A percentile compares a stretch with the other conserved stretches of the same genome.
These are phyloP conservation scores for Chloroceryle inda DNA, from an alignment of 2,797 vertebrate genomes.

Conservation along the genomic window DNA sequence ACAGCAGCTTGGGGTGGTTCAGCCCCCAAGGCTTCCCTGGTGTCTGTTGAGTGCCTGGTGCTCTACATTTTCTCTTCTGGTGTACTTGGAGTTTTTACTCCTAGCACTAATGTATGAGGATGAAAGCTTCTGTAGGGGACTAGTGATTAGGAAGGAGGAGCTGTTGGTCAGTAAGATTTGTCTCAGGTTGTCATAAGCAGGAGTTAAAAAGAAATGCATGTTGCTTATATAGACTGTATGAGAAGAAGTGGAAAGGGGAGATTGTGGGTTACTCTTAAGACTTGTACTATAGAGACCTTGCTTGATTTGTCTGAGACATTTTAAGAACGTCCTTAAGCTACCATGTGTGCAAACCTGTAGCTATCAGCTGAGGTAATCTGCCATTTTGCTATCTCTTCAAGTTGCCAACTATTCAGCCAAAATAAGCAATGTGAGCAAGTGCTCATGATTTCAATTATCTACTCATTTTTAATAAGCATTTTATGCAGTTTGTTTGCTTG, in stretches of 20 bases:
- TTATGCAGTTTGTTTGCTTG: neutral
- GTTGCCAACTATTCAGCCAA: neutral
- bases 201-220: neutral
- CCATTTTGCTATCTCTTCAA: neutral
- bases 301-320: neutral
- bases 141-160: neutral
- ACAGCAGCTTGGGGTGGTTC: neutral
- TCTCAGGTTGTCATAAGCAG: neutral
- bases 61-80: neutral
- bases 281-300: neutral
- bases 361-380: neutral
- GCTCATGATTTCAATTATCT: neutral
- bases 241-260: neutral
- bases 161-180: neutral
- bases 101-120: neutral
- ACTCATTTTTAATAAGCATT: neutral
- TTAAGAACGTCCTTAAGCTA: neutral
- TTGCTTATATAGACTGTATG: neutral
- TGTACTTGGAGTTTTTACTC: neutral
- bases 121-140: neutral
- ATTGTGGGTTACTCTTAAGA: neutral
- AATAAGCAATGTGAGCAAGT: neutral
- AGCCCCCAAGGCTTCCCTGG: neutral
- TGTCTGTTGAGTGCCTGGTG: neutral
- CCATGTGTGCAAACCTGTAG: neutral